A percentile compares a stretch with the other conserved stretches of the same genome.
phyloP scores from a whole-genome alignment of 2,888 invertebrate genomes.

The Balanococcus diminutus region DNA sequence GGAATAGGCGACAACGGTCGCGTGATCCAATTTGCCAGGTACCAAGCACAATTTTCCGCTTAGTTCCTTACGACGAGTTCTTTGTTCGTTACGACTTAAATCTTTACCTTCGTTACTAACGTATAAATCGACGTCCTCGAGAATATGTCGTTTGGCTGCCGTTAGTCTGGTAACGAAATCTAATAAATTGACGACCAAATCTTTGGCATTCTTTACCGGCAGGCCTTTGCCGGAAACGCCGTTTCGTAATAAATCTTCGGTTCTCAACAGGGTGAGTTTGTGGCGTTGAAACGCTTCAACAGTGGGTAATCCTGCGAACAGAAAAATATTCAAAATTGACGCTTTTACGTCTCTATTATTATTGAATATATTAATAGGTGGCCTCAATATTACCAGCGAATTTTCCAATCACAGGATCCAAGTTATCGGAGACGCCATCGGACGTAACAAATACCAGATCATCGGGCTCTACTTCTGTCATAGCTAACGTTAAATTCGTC shows the following conservation, averaged over 20 bases:
- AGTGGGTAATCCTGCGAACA: slow-evolving; percentile 65
- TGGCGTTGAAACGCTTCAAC: slow-evolving; percentile 79
- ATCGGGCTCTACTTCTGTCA: slow-evolving; percentile 78
- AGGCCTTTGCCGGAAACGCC: slow-evolving; percentile 71
- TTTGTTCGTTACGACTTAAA: slow-evolving; percentile 69
- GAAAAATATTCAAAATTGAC: no score
- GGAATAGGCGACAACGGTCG: slow-evolving; percentile 80
- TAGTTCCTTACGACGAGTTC: slow-evolving; percentile 71
- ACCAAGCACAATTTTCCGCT: slow-evolving; percentile 77
- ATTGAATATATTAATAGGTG: no score
- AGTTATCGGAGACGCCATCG: slow-evolving; percentile 90
- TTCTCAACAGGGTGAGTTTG: slow-evolving; percentile 73
- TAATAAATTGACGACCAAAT: slow-evolving; percentile 74
- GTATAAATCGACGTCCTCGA: slow-evolving; percentile 82
- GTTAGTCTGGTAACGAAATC: slow-evolving; percentile 79
- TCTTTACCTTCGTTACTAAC: slow-evolving; percentile 65
- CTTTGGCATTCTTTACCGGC: slow-evolving; percentile 69
- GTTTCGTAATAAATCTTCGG: slow-evolving; percentile 75
- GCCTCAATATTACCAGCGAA: slow-evolving; percentile 69
- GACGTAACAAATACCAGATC: slow-evolving; percentile 87
- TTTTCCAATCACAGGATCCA: slow-evolving; percentile 89
- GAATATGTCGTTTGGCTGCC: slow-evolving; percentile 78
- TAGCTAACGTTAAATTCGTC: slow-evolving; percentile 82
- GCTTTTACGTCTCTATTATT: no score
- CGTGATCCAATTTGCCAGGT: slow-evolving; percentile 89